Evolutionary conservation across 2,888 invertebrate species (phyloP).

Genomic region (Andricus curvator): DNA sequence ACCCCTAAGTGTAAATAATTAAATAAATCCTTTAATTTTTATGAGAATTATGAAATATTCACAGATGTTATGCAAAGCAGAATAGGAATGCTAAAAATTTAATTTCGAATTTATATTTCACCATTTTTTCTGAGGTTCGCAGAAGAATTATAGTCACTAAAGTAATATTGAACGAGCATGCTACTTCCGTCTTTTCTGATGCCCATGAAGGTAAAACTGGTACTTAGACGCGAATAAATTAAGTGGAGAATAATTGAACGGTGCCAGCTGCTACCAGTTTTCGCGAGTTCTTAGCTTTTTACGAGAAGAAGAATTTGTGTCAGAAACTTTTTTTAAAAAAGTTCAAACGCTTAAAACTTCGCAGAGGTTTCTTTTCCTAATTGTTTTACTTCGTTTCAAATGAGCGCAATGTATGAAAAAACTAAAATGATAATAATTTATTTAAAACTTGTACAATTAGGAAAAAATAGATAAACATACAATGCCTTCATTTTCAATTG

Average conservation of each 20-base stretch:
- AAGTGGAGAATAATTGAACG: constrained; percentile 22
- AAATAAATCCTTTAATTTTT: too few species aligned
- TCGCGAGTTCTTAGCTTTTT: constrained; percentile 9
- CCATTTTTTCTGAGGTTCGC: not conserved
- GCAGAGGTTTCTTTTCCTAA: not conserved
- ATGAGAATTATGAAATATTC: too few species aligned
- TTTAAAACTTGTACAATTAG: too few species aligned
- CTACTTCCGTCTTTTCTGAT: not conserved
- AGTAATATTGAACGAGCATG: not conserved
- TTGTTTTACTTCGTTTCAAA: not conserved
- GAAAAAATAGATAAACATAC: too few species aligned
- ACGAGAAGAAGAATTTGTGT: constrained; percentile 10
- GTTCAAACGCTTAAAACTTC: not conserved
- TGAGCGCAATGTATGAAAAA: not conserved
- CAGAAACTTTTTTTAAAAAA: not conserved
- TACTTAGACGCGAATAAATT: constrained; percentile 10
- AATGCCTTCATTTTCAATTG: not conserved
- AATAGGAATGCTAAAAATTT: too few species aligned
- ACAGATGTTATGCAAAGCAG: too few species aligned
- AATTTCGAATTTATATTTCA: too few species aligned
- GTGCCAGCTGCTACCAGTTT: constrained; percentile 28
- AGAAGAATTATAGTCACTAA: not conserved
- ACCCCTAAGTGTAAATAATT: too few species aligned
- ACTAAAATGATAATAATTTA: too few species aligned
- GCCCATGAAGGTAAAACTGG: not conserved